A percentile compares a stretch with the other conserved stretches of the same genome.
Conservation (phyloP, 2,888 invertebrate genomes). For the Agrilus biguttatus region DNA sequence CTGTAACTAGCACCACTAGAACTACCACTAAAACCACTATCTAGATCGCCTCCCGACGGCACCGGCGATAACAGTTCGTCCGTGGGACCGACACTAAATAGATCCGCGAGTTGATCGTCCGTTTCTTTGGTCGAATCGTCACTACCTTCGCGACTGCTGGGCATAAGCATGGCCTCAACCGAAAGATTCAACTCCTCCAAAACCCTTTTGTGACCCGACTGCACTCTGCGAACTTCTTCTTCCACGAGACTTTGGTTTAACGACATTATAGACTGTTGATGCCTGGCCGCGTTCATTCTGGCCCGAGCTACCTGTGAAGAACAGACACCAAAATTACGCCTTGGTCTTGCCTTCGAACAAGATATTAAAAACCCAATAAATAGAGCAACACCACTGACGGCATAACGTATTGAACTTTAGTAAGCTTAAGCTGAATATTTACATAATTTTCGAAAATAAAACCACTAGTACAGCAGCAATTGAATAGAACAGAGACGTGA, state of each 20-base stretch:
- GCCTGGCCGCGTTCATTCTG: constrained; percentile 13
- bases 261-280: constrained; percentile 47
- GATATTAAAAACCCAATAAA: no score
- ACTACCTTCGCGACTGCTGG: constrained; percentile 40
- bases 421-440: no score
- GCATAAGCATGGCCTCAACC: constrained; percentile 82
- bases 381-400: no score
- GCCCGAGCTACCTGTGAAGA: constrained; percentile 10
- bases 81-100: constrained; percentile 53
- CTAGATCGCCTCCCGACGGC: constrained; percentile 46
- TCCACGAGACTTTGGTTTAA: constrained; percentile 60
- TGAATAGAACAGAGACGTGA: no score
- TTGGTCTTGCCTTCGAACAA: no score
- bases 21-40: constrained; percentile 73
- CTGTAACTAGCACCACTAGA: constrained; percentile 67
- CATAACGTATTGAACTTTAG: no score
- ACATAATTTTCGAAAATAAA: no score
- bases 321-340: constrained; percentile 2
- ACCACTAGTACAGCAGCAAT: no score
- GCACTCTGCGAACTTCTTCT: constrained; percentile 72
- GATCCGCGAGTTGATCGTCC: constrained; percentile 47
- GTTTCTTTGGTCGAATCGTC: constrained; percentile 47
- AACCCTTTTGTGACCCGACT: constrained; percentile 67
- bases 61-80: constrained; percentile 59
- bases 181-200: constrained; percentile 76